These are phyloP conservation scores for Aspidapion aeneum DNA, from an alignment of 2,888 invertebrate genomes.

Conservation along the genomic window DNA sequence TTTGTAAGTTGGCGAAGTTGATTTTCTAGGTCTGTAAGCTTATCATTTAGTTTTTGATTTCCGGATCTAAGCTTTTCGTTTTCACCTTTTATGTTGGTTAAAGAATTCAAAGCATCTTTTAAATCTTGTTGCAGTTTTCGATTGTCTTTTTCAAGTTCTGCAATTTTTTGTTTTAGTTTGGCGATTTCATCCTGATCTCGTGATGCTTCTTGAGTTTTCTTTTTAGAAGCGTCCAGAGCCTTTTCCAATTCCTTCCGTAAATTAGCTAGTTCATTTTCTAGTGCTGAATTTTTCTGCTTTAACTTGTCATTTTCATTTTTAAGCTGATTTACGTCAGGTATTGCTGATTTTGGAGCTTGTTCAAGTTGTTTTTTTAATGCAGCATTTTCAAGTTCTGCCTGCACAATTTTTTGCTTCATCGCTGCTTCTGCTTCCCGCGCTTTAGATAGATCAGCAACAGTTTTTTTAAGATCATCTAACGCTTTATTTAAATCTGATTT, in stretches of 20 bases:
- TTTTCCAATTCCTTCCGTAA: constrained; percentile 25
- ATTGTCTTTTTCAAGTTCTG: constrained; percentile 30
- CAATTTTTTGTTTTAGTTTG: constrained; percentile 30
- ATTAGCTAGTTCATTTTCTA: constrained; percentile 22
- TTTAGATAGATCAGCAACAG: constrained; percentile 20
- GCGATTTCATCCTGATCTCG: constrained; percentile 27
- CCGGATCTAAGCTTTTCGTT: constrained; percentile 22
- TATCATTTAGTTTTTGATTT: constrained; percentile 29
- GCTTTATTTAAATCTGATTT: constrained; percentile 26
- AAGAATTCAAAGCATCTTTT: constrained; percentile 14
- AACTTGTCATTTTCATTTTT: constrained; percentile 21
- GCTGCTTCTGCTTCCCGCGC: constrained; percentile 21
- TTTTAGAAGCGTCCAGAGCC: constrained; percentile 23
- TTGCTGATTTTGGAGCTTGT: constrained; percentile 16
- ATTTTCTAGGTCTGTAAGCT: constrained; percentile 23
- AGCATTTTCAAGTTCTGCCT: constrained; percentile 26
- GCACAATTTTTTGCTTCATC: constrained; percentile 24
- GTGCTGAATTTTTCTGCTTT: constrained; percentile 23
- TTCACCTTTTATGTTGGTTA: constrained; percentile 14
- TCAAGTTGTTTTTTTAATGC: constrained; percentile 29
- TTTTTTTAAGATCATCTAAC: constrained; percentile 25
- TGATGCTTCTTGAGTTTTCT: constrained; percentile 17
- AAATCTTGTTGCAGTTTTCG: constrained; percentile 23
- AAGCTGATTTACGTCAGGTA: constrained; percentile 10
- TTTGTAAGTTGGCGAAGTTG: constrained; percentile 21